Evolutionary conservation across 2,888 invertebrate species (phyloP).

Genomic region (Drosophila kanekoi): DNA sequence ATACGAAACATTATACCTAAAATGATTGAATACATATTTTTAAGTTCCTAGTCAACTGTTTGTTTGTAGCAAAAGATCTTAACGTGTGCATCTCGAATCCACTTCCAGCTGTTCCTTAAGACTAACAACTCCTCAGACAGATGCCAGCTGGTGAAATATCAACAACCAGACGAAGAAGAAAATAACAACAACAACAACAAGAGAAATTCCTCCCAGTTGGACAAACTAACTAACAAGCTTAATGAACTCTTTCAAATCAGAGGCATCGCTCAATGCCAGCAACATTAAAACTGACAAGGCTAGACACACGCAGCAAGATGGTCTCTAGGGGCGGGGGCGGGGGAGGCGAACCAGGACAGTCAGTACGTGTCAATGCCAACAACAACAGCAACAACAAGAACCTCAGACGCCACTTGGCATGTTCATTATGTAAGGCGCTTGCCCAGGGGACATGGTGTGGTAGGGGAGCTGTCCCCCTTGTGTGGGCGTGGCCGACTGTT

Average conservation of each 20-base stretch:
- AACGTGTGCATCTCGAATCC: neutral
- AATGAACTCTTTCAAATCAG: conserved; percentile 80
- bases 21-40: neutral
- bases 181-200: conserved; percentile 1
- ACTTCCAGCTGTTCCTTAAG: neutral
- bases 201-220: conserved; percentile 36
- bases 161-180: conserved; percentile 11
- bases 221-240: conserved; percentile 67
- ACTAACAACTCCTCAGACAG: conserved; percentile 14
- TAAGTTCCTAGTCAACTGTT: neutral
- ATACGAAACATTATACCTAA: no score
- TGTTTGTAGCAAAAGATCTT: neutral
- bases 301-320: conserved; percentile 43
- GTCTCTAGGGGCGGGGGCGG: conserved; percentile 3
- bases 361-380: conserved; percentile 53
- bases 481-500: conserved; percentile 66
- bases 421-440: conserved; percentile 66
- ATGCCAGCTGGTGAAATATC: conserved; percentile 23
- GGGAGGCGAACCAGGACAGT: conserved; percentile 17
- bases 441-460: conserved; percentile 20
- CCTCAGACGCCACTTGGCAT: conserved; percentile 41
- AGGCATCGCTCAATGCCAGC: conserved; percentile 78
- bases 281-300: conserved; percentile 76
- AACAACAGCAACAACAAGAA: conserved; percentile 17
- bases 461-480: conserved; percentile 4